phyloP scores from a whole-genome alignment of 2,797 vertebrate species.

The Mergus octosetaceus region DNA sequence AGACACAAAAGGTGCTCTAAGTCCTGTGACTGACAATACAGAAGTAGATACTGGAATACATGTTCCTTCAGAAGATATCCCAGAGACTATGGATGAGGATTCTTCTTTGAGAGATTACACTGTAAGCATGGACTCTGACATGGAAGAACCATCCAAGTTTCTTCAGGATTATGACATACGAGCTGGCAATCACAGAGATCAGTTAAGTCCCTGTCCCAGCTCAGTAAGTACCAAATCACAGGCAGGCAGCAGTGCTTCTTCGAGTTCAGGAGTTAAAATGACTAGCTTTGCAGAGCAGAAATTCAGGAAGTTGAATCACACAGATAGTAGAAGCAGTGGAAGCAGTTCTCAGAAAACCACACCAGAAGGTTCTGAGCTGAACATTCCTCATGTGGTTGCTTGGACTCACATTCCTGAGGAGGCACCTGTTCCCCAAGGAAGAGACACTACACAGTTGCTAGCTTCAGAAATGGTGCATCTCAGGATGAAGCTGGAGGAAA shows the following conservation, averaged over 20 bases:
- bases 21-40: constrained; percentile 86
- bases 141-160: constrained; percentile 83
- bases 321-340: constrained; percentile 87
- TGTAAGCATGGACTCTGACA: constrained; percentile 93
- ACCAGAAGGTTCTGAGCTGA: constrained; percentile 91
- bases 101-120: constrained; percentile 95
- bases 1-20: constrained; percentile 84
- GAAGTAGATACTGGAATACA: constrained; percentile 97
- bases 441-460: constrained; percentile 92
- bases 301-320: constrained; percentile 87
- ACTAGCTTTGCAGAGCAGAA: constrained; percentile 99
- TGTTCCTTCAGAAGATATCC: constrained; percentile 93
- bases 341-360: constrained; percentile 93
- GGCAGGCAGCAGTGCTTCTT: constrained; percentile 86
- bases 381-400: constrained; percentile 89
- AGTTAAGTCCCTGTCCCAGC: constrained; percentile 89
- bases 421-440: constrained; percentile 81
- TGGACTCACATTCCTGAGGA: constrained; percentile 92
- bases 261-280: constrained; percentile 88
- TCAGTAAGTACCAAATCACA: constrained; percentile 86
- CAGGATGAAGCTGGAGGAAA: constrained; percentile 96
- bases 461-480: constrained; percentile 97
- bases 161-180: constrained; percentile 87
- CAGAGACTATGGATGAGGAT: constrained; percentile 95
- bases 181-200: constrained; percentile 77